These are phyloP conservation scores for Danio rerio DNA, from an alignment of 2,113 vertebrate genomes.

Conservation along the genomic window DNA sequence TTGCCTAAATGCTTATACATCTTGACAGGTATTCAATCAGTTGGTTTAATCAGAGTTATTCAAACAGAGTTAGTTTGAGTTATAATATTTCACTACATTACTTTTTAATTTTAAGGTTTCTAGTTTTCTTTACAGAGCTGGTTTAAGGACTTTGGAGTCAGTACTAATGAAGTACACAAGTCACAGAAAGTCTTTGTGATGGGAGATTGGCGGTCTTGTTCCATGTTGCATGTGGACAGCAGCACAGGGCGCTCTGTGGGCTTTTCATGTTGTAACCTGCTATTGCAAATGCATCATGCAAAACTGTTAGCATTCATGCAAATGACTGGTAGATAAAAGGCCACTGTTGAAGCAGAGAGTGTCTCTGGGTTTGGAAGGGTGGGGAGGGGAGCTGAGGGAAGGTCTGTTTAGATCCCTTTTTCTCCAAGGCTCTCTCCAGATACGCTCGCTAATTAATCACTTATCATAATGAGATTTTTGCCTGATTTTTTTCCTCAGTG, in stretches of 20 bases:
- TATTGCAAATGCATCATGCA: constrained; percentile 52
- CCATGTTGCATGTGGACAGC: background rate
- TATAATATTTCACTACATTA: background rate
- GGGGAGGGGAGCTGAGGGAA: constrained; percentile 9
- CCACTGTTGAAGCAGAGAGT: constrained; percentile 60
- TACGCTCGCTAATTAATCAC: constrained; percentile 75
- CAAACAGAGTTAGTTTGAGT: too few species aligned
- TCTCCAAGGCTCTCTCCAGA: constrained; percentile 66
- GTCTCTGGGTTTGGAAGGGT: constrained; percentile 36
- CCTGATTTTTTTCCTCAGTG: constrained; percentile 54
- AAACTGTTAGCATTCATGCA: constrained; percentile 71
- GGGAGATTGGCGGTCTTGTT: constrained; percentile 8
- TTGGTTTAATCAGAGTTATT: background rate
- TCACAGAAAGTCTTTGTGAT: background rate
- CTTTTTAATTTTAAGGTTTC: background rate
- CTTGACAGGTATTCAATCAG: background rate
- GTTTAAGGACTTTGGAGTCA: background rate
- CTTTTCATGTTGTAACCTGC: constrained; percentile 12
- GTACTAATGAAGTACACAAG: constrained; percentile 11
- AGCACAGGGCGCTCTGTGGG: constrained; percentile 13
- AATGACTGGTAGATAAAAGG: constrained; percentile 71
- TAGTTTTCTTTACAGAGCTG: background rate
- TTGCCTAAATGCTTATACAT: background rate
- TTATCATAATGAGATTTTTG: constrained; percentile 74
- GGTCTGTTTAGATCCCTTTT: constrained; percentile 63